Evolutionary conservation across 2,113 vertebrate genomes (phyloP).

Genomic region (Asarcornis scutulata): DNA sequence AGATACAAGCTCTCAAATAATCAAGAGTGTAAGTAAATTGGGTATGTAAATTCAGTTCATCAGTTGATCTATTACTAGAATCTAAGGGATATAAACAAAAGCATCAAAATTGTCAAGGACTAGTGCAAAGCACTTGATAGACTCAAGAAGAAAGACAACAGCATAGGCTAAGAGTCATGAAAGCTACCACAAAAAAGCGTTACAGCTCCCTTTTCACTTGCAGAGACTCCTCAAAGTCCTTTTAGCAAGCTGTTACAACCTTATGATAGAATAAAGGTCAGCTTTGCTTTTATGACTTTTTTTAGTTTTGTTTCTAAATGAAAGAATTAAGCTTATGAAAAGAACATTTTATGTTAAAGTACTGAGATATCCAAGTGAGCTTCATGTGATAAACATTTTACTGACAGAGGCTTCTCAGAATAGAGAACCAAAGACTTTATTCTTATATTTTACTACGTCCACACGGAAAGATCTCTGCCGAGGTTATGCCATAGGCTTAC

Average conservation of each 20-base stretch:
- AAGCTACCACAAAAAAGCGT: not conserved
- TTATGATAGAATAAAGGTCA: not conserved
- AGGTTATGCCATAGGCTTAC: not conserved
- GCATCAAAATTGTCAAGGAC: not conserved
- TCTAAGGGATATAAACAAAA: not conserved
- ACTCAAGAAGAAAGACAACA: not conserved
- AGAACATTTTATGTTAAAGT: not conserved
- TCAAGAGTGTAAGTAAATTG: not conserved
- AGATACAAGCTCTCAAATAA: not conserved
- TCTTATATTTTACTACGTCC: not conserved
- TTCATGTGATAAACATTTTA: not conserved
- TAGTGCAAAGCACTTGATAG: not conserved
- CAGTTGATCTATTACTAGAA: not conserved
- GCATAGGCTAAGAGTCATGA: not conserved
- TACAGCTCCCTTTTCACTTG: not conserved
- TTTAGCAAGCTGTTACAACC: not conserved
- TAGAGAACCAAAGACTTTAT: not conserved
- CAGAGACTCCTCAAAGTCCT: not conserved
- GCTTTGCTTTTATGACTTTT: not conserved
- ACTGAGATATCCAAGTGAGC: not conserved
- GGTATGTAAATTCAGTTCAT: not conserved
- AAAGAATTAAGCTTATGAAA: not conserved
- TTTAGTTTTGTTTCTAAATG: too few relatives aligned
- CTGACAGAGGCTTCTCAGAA: not conserved
- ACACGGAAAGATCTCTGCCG: not conserved